Evolutionary conservation across 1,140 invertebrate species (phyloP).

Genomic region (Drosophila nigromelanica): DNA sequence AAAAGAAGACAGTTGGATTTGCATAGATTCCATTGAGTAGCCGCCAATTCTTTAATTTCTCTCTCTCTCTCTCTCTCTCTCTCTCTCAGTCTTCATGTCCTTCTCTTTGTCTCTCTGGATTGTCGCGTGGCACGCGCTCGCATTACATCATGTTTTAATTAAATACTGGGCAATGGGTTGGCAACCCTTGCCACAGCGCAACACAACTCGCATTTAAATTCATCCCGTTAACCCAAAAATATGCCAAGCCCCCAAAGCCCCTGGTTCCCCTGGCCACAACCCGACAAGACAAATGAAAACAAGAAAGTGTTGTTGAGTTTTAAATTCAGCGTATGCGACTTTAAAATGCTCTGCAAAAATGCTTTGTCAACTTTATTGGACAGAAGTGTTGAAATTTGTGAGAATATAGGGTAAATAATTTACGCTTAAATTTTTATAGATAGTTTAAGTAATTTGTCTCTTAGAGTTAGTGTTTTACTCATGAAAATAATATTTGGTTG

Average conservation of each 20-base stretch:
- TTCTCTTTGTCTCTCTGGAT: background rate
- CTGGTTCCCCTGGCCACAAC: constrained; percentile 2
- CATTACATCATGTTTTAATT: constrained; percentile 55
- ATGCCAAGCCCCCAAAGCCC: constrained; percentile 26
- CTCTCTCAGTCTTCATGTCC: background rate
- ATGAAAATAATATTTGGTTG: no score
- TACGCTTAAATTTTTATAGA: no score
- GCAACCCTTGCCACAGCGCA: constrained; percentile 33
- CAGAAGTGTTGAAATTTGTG: no score
- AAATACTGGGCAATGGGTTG: constrained; percentile 36
- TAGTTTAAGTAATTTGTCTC: no score
- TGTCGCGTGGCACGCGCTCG: constrained; percentile 12
- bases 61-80: background rate
- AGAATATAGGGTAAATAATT: no score
- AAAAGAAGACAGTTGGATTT: background rate
- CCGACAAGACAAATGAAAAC: constrained; percentile 45
- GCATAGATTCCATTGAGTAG: constrained; percentile 2
- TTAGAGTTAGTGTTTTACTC: no score
- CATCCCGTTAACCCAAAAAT: constrained; percentile 52
- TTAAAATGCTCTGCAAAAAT: constrained; percentile 5
- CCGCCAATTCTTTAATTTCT: background rate
- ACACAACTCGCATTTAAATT: constrained; percentile 52
- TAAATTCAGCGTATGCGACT: background rate
- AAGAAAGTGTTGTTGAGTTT: background rate
- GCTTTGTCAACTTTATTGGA: no score